These are phyloP conservation scores for Onychomys arenicola DNA, from an alignment of 2,797 vertebrate genomes.

Conservation along the genomic window DNA sequence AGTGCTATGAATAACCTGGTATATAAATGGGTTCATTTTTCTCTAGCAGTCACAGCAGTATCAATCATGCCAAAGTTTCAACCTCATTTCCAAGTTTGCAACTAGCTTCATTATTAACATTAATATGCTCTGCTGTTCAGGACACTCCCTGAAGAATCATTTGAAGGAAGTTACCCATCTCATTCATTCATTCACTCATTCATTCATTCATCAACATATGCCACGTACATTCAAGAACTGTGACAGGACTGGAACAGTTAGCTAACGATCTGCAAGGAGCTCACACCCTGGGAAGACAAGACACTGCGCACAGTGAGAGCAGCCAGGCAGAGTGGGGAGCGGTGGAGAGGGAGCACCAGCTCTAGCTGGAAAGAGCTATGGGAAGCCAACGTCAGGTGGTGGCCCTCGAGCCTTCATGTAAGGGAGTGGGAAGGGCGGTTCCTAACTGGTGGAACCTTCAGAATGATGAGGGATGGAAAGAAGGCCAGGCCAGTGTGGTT, in stretches of 20 bases:
- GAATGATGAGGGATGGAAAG: background rate
- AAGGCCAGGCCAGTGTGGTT: background rate
- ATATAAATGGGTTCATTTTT: background rate
- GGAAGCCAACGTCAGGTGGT: background rate
- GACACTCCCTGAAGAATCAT: slow-evolving; percentile 9
- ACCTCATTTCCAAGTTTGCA: slow-evolving; percentile 29
- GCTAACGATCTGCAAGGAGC: background rate
- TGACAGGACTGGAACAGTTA: background rate
- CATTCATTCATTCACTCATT: background rate
- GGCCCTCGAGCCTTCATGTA: background rate
- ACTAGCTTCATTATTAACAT: slow-evolving; percentile 18
- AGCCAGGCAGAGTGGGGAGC: background rate
- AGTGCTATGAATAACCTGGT: background rate
- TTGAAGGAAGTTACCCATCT: slow-evolving; percentile 21
- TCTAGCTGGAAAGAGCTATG: slow-evolving; percentile 8
- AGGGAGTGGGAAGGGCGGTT: background rate
- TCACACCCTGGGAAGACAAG: background rate
- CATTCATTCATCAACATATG: background rate
- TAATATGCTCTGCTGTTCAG: background rate
- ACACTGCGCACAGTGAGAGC: background rate
- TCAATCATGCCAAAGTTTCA: background rate
- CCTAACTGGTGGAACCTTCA: background rate
- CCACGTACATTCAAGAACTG: background rate
- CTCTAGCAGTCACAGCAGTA: background rate
- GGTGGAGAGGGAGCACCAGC: background rate